These are phyloP conservation scores for Leptonema lineaticorne DNA, from an alignment of 1,140 invertebrate genomes.

Conservation along the genomic window DNA sequence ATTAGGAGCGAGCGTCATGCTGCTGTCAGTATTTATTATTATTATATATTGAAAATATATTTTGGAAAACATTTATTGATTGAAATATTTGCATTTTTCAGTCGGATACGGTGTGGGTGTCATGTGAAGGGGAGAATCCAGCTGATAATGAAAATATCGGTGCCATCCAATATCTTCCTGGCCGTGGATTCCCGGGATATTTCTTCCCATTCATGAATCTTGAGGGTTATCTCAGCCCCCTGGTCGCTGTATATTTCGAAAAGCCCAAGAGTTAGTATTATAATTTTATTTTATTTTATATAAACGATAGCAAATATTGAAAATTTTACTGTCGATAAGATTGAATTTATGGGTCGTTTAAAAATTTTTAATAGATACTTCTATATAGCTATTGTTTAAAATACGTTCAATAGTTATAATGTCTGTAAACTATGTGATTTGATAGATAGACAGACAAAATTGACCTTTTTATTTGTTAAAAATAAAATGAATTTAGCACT, in stretches of 20 bases:
- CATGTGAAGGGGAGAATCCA: constrained; percentile 87
- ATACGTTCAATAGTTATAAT: no score
- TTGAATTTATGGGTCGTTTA: no score
- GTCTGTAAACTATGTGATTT: no score
- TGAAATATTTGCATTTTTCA: constrained; percentile 44
- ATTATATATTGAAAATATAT: background rate
- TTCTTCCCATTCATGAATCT: constrained; percentile 82
- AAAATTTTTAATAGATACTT: no score
- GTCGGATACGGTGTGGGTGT: constrained; percentile 79
- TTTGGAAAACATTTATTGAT: background rate
- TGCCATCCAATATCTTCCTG: constrained; percentile 76
- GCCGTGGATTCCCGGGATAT: constrained; percentile 73
- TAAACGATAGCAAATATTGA: no score
- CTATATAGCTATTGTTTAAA: no score
- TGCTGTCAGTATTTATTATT: constrained; percentile 39
- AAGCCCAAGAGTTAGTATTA: constrained; percentile 73
- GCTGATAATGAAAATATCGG: constrained; percentile 90
- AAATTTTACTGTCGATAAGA: no score
- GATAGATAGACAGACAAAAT: no score
- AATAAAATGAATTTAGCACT: no score
- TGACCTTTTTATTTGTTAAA: no score
- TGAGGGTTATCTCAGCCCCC: constrained; percentile 81
- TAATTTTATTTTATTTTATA: background rate
- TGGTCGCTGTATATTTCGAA: constrained; percentile 86
- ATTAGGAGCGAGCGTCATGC: constrained; percentile 58